Evolutionary conservation across 2,888 invertebrate genomes (phyloP).

Genomic region (Bombylius major): DNA sequence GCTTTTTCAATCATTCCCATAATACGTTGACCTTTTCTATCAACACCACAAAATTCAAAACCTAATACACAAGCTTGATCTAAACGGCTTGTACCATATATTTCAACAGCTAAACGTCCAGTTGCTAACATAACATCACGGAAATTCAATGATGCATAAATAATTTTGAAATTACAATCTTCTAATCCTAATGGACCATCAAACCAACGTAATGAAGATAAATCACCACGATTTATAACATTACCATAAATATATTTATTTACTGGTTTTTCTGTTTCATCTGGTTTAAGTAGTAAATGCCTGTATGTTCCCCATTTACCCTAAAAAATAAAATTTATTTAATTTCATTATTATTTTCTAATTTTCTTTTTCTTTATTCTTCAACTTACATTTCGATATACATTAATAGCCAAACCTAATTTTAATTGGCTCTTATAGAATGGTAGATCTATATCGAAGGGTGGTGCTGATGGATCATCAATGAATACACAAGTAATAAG

Average conservation of each 20-base stretch:
- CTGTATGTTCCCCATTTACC: conserved; percentile 62
- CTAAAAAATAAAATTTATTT: conserved; percentile 17
- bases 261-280: conserved; percentile 33
- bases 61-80: conserved; percentile 55
- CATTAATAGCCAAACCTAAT: conserved; percentile 68
- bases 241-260: conserved; percentile 65
- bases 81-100: conserved; percentile 53
- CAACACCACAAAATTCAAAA: conserved; percentile 52
- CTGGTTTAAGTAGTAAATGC: conserved; percentile 53
- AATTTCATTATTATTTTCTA: neutral
- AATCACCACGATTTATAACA: conserved; percentile 66
- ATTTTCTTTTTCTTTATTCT: no score
- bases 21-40: conserved; percentile 42
- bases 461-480: conserved; percentile 48
- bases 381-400: conserved; percentile 44
- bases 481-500: conserved; percentile 50
- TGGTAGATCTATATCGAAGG: conserved; percentile 49
- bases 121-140: conserved; percentile 90
- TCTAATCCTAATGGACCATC: conserved; percentile 48
- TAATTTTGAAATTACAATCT: conserved; percentile 40
- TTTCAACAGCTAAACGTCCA: conserved; percentile 75
- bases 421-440: conserved; percentile 53
- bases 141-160: conserved; percentile 78
- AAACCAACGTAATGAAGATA: conserved; percentile 74
- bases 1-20: conserved; percentile 48